These are phyloP conservation scores for Xiphophorus hellerii DNA, from an alignment of 2,113 vertebrate species.

Conservation along the genomic window DNA sequence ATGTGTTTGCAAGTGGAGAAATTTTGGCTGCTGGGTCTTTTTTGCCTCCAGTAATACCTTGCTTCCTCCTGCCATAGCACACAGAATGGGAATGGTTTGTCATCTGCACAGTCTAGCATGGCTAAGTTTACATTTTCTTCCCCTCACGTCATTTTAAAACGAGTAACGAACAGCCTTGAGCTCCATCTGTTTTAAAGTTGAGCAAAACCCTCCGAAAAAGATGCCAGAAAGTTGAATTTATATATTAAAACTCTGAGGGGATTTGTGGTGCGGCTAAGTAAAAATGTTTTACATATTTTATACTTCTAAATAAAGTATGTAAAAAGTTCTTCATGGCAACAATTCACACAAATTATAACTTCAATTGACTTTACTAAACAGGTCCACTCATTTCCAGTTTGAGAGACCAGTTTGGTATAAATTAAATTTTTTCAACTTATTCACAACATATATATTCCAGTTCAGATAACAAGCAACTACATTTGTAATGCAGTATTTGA, in stretches of 20 bases:
- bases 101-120: slow-evolving; percentile 28
- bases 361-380: too few relatives aligned
- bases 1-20: background rate
- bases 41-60: slow-evolving; percentile 14
- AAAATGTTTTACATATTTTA: background rate
- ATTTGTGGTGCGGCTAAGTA: background rate
- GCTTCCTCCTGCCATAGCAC: slow-evolving; percentile 23
- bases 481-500: too few relatives aligned
- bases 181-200: background rate
- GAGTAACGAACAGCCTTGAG: slow-evolving; percentile 3
- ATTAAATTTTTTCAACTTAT: too few relatives aligned
- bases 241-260: background rate
- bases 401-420: too few relatives aligned
- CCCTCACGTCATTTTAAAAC: slow-evolving; percentile 14
- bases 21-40: background rate
- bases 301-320: background rate
- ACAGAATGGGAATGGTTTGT: slow-evolving; percentile 32
- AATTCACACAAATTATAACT: background rate
- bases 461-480: too few relatives aligned
- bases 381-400: too few relatives aligned
- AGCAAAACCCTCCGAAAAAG: background rate
- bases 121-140: slow-evolving; percentile 20
- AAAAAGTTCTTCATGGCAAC: background rate
- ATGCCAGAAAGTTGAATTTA: slow-evolving; percentile 5
- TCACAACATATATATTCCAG: too few relatives aligned